These are phyloP conservation scores for Haplochromis vanheusdeni DNA, from an alignment of 2,113 vertebrate genomes.

Conservation along the genomic window DNA sequence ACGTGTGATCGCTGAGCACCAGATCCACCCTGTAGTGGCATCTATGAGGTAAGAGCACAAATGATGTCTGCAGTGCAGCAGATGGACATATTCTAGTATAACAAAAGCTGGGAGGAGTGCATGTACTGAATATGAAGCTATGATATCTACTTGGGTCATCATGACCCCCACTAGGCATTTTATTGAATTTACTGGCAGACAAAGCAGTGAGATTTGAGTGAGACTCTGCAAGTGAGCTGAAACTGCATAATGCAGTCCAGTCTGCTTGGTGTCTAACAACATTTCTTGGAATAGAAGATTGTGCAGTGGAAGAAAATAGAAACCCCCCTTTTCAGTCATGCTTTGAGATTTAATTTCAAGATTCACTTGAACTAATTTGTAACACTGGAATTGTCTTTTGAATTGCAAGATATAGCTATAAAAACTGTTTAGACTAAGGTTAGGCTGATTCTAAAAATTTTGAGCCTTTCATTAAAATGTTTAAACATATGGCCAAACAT, in stretches of 20 bases:
- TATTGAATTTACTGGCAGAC: background rate
- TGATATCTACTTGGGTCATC: background rate
- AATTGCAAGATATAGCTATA: background rate
- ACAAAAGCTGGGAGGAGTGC: background rate
- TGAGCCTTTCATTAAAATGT: background rate
- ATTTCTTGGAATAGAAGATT: background rate
- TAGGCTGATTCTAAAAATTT: background rate
- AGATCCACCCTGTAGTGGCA: conserved; percentile 29
- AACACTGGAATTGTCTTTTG: background rate
- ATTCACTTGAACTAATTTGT: background rate
- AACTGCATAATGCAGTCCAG: background rate
- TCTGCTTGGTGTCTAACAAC: background rate
- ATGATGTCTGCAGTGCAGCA: background rate
- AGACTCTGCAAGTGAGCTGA: background rate
- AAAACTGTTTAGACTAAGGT: background rate
- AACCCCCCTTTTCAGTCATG: background rate
- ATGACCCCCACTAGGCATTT: background rate
- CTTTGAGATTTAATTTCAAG: background rate
- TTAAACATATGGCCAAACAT: background rate
- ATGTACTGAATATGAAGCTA: background rate
- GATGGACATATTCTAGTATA: background rate
- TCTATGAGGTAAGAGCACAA: conserved; percentile 30
- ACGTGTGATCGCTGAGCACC: background rate
- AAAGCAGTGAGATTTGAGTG: background rate
- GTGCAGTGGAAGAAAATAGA: background rate